Conservation (phyloP, 2,113 vertebrate species). For the Cacatua alba region DNA sequence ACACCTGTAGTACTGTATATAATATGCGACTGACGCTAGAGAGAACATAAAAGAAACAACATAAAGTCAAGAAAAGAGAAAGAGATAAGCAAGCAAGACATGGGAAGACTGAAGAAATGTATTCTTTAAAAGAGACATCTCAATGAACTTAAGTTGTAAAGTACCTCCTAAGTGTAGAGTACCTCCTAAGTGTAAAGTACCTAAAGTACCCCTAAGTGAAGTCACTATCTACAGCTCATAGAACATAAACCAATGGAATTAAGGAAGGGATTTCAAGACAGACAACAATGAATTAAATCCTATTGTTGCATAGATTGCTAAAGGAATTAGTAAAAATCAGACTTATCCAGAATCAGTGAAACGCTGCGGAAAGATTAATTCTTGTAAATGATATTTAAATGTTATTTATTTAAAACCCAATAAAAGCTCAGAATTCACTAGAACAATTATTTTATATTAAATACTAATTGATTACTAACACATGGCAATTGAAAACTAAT, state of each 20-base stretch:
- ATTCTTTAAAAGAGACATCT: neutral
- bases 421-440: neutral
- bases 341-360: neutral
- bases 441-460: slow-evolving; percentile 14
- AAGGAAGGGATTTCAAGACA: neutral
- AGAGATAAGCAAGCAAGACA: neutral
- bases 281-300: neutral
- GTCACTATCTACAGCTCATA: neutral
- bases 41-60: neutral
- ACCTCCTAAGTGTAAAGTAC: neutral
- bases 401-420: neutral
- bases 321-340: neutral
- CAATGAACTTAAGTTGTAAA: neutral
- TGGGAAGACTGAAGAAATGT: neutral
- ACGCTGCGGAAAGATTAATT: neutral
- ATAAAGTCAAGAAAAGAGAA: neutral
- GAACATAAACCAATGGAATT: neutral
- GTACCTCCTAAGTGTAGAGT: neutral
- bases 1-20: neutral
- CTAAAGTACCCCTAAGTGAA: neutral
- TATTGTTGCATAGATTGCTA: neutral
- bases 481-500: slow-evolving; percentile 27
- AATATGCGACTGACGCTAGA: neutral
- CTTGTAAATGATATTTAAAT: neutral
- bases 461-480: slow-evolving; percentile 28